Percentiles rank a stretch among this genome's conserved stretches.
Evolutionary conservation across 2,888 invertebrate species (phyloP).

Genomic region (Phyllotreta cruciferae): DNA sequence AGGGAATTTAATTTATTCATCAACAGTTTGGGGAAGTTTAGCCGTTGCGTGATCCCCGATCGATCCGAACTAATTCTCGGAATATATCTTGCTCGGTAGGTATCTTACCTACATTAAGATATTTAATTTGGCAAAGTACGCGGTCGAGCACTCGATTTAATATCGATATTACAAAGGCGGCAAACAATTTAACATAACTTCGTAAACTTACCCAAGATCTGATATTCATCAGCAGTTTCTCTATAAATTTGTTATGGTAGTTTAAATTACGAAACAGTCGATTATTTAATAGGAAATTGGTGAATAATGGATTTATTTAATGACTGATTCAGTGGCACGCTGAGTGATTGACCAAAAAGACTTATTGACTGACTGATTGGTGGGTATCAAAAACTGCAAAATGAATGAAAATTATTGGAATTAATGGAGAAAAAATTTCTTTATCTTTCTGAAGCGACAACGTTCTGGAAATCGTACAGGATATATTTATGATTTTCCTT

Average conservation of each 20-base stretch:
- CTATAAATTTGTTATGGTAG: constrained; percentile 25
- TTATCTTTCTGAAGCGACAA: too few species aligned
- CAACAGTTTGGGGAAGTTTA: too few species aligned
- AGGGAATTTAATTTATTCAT: too few species aligned
- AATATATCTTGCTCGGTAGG: too few species aligned
- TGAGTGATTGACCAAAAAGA: too few species aligned
- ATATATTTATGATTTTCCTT: too few species aligned
- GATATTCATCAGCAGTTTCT: constrained; percentile 29
- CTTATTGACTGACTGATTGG: neutral
- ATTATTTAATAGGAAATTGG: neutral
- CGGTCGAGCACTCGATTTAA: constrained; percentile 34
- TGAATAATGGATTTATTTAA: neutral
- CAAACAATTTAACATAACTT: constrained; percentile 35
- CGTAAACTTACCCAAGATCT: constrained; percentile 21
- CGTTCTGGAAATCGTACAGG: too few species aligned
- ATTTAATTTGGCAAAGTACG: constrained; percentile 36
- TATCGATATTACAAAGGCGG: constrained; percentile 36
- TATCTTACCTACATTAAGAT: constrained; percentile 7
- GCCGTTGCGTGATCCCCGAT: too few species aligned
- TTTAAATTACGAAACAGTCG: neutral
- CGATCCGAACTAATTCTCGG: too few species aligned
- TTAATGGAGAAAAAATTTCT: too few species aligned
- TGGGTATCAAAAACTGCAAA: too few species aligned
- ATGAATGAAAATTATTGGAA: too few species aligned
- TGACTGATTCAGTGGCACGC: neutral